A percentile compares a stretch with the other conserved stretches of the same genome.
phyloP scores from a whole-genome alignment of 2,888 invertebrate genomes.

The Stenichneumon culpator region DNA sequence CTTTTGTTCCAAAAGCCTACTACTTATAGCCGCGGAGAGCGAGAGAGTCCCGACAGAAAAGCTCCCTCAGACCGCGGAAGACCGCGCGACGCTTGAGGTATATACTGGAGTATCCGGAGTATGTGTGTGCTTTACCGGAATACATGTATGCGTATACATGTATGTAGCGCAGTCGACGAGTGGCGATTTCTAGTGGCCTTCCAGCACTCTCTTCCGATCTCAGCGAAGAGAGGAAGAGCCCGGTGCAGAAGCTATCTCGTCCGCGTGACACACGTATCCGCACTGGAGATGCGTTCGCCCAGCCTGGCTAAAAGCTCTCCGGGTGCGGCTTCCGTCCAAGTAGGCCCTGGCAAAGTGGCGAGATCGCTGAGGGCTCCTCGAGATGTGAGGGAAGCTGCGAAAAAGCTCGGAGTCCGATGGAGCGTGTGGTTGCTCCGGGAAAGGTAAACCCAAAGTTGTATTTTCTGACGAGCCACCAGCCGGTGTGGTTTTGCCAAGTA shows the following conservation, averaged over 20 bases:
- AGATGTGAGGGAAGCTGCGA: neutral
- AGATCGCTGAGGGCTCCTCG: constrained; percentile 20
- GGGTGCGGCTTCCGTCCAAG: constrained; percentile 23
- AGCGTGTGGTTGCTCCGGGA: neutral
- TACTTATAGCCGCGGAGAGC: constrained; percentile 39
- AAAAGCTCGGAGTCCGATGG: neutral
- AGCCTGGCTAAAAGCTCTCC: constrained; percentile 53
- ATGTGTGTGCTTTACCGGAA: neutral
- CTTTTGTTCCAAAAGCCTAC: constrained; percentile 70
- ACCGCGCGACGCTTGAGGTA: constrained; percentile 9
- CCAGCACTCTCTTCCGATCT: constrained; percentile 42
- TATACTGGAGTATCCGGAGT: neutral
- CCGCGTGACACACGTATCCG: constrained; percentile 37
- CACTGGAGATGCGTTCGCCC: constrained; percentile 33
- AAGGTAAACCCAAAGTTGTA: neutral
- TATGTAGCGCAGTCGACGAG: neutral
- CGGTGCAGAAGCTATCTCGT: constrained; percentile 34
- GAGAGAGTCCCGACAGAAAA: constrained; percentile 28
- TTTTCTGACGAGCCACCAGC: neutral
- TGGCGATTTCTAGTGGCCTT: constrained; percentile 31
- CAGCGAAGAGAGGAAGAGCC: neutral
- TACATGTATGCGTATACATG: neutral
- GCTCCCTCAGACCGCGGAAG: constrained; percentile 38
- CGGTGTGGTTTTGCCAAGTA: neutral
- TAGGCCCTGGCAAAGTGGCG: constrained; percentile 29